Evolutionary conservation across 2,797 vertebrate genomes (phyloP).

Genomic region (Pseudochirops cupreus): DNA sequence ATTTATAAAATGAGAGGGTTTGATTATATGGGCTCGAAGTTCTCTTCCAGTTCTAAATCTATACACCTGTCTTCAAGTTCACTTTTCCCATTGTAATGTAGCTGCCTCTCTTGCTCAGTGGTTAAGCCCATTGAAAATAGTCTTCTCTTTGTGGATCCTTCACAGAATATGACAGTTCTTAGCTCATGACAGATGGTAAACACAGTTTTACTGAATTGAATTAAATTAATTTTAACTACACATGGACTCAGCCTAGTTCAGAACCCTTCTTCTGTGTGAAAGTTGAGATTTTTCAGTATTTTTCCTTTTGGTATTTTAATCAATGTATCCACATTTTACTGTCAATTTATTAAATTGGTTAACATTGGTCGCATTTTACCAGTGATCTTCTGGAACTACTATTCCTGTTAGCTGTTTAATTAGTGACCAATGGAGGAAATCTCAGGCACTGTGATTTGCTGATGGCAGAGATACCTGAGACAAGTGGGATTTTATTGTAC

Average conservation of each 20-base stretch:
- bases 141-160: not conserved
- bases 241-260: not conserved
- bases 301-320: not conserved
- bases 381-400: conserved; percentile 16
- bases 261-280: not conserved
- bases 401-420: not conserved
- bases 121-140: not conserved
- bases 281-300: not conserved
- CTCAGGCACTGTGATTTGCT: not conserved
- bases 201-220: not conserved
- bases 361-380: conserved; percentile 18
- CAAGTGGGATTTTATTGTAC: not conserved
- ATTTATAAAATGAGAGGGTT: not conserved
- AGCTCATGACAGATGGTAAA: not conserved
- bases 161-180: not conserved
- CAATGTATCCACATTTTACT: not conserved
- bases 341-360: not conserved
- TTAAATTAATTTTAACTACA: not conserved
- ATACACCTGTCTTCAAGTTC: not conserved
- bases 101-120: not conserved
- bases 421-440: conserved; percentile 17
- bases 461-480: not conserved
- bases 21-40: not conserved
- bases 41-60: not conserved
- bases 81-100: not conserved